Conservation (phyloP, 2,797 vertebrate species). For the Etheostoma perlongum region DNA sequence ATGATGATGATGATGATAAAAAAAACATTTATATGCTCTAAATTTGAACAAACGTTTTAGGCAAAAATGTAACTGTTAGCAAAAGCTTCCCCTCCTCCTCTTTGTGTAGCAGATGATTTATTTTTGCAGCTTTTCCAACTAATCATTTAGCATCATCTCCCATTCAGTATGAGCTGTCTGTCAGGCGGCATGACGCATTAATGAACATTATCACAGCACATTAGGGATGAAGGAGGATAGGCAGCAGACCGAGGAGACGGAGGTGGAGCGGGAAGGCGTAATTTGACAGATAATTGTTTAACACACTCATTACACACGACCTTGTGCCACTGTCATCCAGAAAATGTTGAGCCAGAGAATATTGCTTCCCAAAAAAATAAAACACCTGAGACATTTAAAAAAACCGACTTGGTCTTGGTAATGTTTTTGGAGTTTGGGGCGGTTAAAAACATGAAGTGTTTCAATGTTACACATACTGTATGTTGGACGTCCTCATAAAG, state of each 20-base stretch:
- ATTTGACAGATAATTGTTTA: slow-evolving; percentile 72
- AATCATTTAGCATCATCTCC: slow-evolving; percentile 34
- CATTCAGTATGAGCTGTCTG: slow-evolving; percentile 51
- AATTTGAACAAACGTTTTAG: slow-evolving; percentile 11
- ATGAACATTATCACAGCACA: slow-evolving; percentile 71
- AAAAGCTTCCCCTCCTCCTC: slow-evolving; percentile 9
- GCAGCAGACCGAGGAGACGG: slow-evolving; percentile 60
- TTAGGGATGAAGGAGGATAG: slow-evolving; percentile 71
- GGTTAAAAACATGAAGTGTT: background rate
- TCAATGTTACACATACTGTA: background rate
- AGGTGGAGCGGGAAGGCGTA: slow-evolving; percentile 59
- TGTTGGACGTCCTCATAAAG: too few species aligned
- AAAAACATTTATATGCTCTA: background rate
- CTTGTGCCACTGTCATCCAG: slow-evolving; percentile 66
- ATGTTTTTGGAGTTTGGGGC: background rate
- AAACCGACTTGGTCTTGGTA: too few species aligned
- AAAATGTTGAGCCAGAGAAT: slow-evolving; percentile 20
- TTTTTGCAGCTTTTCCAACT: slow-evolving; percentile 7
- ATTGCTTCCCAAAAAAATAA: background rate
- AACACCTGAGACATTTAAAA: background rate
- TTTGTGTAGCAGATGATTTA: slow-evolving; percentile 17
- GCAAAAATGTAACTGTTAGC: slow-evolving; percentile 18
- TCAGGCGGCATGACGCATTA: slow-evolving; percentile 60
- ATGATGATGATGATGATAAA: background rate
- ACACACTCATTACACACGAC: slow-evolving; percentile 73